These are phyloP conservation scores for Lycophotia porphyrea DNA, from an alignment of 2,888 invertebrate species.

Conservation along the genomic window DNA sequence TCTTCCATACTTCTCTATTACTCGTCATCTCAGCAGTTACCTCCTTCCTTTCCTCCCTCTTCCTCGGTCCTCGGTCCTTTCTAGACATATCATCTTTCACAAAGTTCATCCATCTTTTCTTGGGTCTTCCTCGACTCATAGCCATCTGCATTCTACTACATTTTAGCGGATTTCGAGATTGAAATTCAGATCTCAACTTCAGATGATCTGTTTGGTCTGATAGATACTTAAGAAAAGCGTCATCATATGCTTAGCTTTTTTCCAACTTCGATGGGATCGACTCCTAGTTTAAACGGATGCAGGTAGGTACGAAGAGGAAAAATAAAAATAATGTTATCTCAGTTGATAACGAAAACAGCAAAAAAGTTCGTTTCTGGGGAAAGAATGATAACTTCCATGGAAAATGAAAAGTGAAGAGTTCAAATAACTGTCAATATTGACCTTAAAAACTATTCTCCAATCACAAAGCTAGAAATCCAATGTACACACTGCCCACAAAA, in stretches of 20 bases:
- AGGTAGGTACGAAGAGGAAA: not conserved
- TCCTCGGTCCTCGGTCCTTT: no score
- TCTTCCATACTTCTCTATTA: no score
- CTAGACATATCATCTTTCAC: no score
- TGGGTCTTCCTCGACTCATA: no score
- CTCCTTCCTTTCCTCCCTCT: no score
- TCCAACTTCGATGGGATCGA: not conserved
- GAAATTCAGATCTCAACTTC: not conserved
- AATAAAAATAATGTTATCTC: not conserved
- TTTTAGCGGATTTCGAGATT: not conserved
- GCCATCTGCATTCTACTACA: no score
- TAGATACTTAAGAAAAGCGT: not conserved
- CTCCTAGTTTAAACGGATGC: not conserved
- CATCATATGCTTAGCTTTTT: not conserved
- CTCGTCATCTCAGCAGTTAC: no score
- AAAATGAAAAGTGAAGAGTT: not conserved
- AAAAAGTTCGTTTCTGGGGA: no score
- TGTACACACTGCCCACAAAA: slow-evolving; percentile 4
- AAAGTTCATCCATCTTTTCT: no score
- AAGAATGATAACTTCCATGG: not conserved
- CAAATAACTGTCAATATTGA: not conserved
- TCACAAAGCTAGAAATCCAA: not conserved
- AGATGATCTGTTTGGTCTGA: not conserved
- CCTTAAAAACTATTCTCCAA: not conserved
- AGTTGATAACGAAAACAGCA: no score